These are phyloP conservation scores for Bruchidius siliquastri DNA, from an alignment of 2,888 invertebrate species.

Conservation along the genomic window DNA sequence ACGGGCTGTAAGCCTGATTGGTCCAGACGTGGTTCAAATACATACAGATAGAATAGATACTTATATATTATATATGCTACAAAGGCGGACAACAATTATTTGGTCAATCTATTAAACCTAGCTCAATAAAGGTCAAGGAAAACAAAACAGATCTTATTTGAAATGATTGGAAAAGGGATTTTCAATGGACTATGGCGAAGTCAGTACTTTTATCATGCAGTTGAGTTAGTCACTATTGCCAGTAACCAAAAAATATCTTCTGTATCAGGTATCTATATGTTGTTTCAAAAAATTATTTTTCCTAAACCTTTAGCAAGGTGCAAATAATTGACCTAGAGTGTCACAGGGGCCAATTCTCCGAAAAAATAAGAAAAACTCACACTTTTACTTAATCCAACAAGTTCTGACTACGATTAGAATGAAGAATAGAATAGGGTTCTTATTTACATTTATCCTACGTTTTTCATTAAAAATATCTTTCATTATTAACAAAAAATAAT, in stretches of 20 bases:
- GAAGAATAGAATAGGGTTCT: neutral
- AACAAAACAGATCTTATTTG: too few relatives aligned
- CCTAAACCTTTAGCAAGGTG: neutral
- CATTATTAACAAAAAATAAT: slow-evolving; percentile 4
- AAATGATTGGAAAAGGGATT: too few relatives aligned
- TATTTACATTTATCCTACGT: neutral
- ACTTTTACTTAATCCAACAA: slow-evolving; percentile 20
- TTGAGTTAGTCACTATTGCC: too few relatives aligned
- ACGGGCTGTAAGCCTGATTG: slow-evolving; percentile 43
- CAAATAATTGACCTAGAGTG: neutral
- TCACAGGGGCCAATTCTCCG: neutral
- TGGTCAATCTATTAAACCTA: neutral
- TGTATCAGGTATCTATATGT: too few relatives aligned
- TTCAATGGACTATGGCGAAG: too few relatives aligned
- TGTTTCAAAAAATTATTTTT: too few relatives aligned
- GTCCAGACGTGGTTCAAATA: slow-evolving; percentile 38
- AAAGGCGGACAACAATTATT: slow-evolving; percentile 14
- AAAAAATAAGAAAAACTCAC: slow-evolving; percentile 1
- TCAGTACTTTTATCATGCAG: too few relatives aligned
- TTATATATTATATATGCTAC: slow-evolving; percentile 17
- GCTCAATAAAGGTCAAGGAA: neutral
- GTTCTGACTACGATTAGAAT: neutral
- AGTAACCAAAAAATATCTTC: too few relatives aligned
- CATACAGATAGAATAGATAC: slow-evolving; percentile 28
- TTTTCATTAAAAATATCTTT: slow-evolving; percentile 4